Base-by-base conservation (phyloP, 2,888 invertebrate genomes). In the Zonitis immaculata region DNA sequence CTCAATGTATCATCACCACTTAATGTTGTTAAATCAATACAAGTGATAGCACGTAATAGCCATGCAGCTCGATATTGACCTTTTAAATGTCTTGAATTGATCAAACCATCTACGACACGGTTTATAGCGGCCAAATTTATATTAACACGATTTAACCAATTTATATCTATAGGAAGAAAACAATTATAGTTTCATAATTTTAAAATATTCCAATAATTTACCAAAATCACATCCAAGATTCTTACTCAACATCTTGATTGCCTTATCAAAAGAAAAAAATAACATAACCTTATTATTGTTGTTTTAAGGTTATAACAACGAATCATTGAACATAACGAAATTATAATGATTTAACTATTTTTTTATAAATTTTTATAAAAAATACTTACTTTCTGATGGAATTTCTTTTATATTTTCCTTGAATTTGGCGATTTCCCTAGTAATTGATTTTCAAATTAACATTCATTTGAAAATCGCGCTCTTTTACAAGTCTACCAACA, bases 1-100 rank as follows among this genome's bases (percentile, higher is more conserved):
- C 86, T 81, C 7, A 74, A 71, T 0, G 89, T 88, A 69, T 91
- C 91, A 76, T 89, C 87, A 32, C 94, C 95, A 45, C 89, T 82
- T 47, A 99, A 79, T 2, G 95, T 95, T 1, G 98, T 99, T 60
- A 99, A 80, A 76, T 99, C 98, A 58, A 96, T 92, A 51, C 91
- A 83, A 27, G 87, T 85, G 6, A 97, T 79, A 1, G 94, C 90
- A 71, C 87, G 86, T 20, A 94, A 68, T 11, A 96, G 79, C 90
- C 91, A 93, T 9, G 83, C 82, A 35, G 83, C 81, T 73, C 85
- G 82, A 71, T 84, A 54, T 32, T 78, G 75, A 20, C 42, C 42
- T 18, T 50, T 44, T 12, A 84, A 67, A 20, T 66, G 64, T 60
- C 77, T 69, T 5, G 68, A 71, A 1, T 73, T 68, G 22, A 77